phyloP scores from a whole-genome alignment of 1,140 invertebrate genomes.

The Nasonia vitripennis region DNA sequence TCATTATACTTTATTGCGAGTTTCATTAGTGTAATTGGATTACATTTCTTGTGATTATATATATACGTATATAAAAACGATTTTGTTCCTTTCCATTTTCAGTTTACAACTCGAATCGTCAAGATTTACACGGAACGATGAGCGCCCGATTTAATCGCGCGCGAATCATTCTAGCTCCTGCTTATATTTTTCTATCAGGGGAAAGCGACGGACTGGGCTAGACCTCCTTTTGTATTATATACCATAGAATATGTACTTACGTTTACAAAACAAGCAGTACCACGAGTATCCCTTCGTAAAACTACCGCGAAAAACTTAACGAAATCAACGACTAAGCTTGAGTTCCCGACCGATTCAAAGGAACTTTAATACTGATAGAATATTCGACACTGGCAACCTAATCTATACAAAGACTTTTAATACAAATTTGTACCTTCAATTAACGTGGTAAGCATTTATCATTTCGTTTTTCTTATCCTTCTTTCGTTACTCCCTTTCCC shows the following conservation, averaged over 20 bases:
- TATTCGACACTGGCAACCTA: slow-evolving; percentile 36
- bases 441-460: neutral
- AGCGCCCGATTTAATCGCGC: no score
- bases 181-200: no score
- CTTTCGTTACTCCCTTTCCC: neutral
- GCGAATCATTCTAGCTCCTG: no score
- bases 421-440: slow-evolving; percentile 42
- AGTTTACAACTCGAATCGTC: no score
- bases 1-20: neutral
- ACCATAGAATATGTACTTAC: no score
- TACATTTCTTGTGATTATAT: neutral
- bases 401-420: slow-evolving; percentile 11
- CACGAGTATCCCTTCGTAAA: neutral
- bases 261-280: no score
- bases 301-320: neutral
- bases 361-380: slow-evolving; percentile 41
- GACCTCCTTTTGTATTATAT: no score
- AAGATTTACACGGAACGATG: no score
- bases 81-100: neutral
- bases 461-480: neutral
- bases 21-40: slow-evolving; percentile 1
- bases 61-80: neutral
- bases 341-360: slow-evolving; percentile 6
- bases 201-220: no score
- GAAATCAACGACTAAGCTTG: neutral